Evolutionary conservation across 2,113 vertebrate genomes (phyloP).

Genomic region (Oncorhynchus tshawytscha): DNA sequence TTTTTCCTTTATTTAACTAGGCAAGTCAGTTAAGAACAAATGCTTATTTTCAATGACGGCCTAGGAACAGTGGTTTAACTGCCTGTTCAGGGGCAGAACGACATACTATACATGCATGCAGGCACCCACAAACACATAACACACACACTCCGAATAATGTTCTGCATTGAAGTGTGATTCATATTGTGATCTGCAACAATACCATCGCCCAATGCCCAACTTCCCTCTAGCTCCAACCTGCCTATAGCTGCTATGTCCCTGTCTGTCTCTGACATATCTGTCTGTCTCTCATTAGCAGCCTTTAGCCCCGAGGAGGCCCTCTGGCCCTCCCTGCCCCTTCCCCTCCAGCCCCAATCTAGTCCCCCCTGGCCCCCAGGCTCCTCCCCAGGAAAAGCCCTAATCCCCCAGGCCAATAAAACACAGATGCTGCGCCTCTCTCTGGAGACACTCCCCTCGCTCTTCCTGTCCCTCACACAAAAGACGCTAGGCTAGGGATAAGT

Average conservation of each 20-base stretch:
- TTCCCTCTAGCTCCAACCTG: too few relatives aligned
- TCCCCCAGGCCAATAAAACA: conserved; percentile 51
- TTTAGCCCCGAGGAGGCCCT: background rate
- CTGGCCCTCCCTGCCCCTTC: conserved; percentile 13
- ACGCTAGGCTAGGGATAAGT: background rate
- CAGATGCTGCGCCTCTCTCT: conserved; percentile 40
- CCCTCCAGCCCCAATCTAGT: conserved; percentile 1
- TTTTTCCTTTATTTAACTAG: too few relatives aligned
- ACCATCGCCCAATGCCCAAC: too few relatives aligned
- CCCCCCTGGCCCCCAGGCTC: conserved; percentile 30
- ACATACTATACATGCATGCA: background rate
- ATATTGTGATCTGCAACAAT: too few relatives aligned
- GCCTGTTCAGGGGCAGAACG: too few relatives aligned
- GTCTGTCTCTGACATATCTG: background rate
- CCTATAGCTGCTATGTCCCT: background rate
- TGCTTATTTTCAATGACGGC: too few relatives aligned
- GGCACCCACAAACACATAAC: background rate
- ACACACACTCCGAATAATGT: background rate
- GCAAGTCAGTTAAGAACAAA: too few relatives aligned
- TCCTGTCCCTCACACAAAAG: background rate
- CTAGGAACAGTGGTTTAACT: too few relatives aligned
- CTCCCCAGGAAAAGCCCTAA: conserved; percentile 50
- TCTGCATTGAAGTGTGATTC: background rate
- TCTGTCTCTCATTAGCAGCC: conserved; percentile 43
- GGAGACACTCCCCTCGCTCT: background rate